Percentiles rank a stretch among this genome's conserved stretches.
Evolutionary conservation across 92 coral and sea anemone species (phyloP).

Genomic region (Bergia puertoricense): DNA sequence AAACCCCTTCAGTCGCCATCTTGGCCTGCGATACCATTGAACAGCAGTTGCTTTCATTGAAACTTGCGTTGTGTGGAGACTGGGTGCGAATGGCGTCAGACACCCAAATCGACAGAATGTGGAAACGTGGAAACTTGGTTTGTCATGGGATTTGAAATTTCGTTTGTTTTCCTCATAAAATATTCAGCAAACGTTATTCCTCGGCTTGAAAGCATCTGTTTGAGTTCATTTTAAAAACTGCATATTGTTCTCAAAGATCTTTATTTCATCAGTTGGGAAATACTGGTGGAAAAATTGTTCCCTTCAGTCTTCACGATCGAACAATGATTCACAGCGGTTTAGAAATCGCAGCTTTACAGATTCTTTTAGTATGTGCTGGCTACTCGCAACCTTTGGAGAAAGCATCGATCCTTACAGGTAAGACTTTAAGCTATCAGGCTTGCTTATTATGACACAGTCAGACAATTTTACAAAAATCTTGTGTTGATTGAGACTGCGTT

Average conservation of each 20-base stretch:
- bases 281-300: neutral
- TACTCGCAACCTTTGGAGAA: neutral
- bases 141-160: neutral
- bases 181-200: conserved; percentile 4
- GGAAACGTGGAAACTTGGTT: neutral
- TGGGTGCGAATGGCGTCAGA: conserved; percentile 34
- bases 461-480: no score
- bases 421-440: neutral
- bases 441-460: no score
- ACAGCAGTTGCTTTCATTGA: conserved; percentile 42
- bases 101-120: neutral
- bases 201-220: conserved; percentile 4
- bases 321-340: neutral
- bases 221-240: neutral
- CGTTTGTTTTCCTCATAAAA: conserved; percentile 18
- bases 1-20: conserved; percentile 41
- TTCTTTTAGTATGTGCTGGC: neutral
- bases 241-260: neutral
- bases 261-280: neutral
- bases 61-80: neutral
- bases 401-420: neutral
- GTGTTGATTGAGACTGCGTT: no score
- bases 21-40: conserved; percentile 40
- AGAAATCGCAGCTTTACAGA: conserved; percentile 9
- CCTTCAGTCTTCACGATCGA: neutral